Evolutionary conservation across 2,113 vertebrate genomes (phyloP).

Genomic region (Varanus salvator): DNA sequence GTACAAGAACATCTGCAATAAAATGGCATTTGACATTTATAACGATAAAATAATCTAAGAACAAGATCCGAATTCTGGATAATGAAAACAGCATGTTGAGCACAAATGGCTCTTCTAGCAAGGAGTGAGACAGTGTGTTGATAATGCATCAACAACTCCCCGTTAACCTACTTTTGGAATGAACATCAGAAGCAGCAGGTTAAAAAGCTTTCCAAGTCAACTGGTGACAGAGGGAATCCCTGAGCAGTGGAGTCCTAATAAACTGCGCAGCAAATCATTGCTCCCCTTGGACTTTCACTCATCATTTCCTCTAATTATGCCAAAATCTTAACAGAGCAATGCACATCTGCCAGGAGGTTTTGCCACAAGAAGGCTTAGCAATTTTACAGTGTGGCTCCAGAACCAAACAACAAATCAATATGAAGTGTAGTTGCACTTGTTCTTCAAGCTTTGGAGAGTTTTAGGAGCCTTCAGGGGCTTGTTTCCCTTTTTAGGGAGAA

Average conservation of each 20-base stretch:
- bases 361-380: conserved; percentile 28
- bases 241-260: neutral
- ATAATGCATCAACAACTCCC: conserved; percentile 8
- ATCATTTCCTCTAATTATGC: conserved; percentile 29
- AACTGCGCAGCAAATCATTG: neutral
- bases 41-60: conserved; percentile 2
- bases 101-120: neutral
- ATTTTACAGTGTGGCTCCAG: conserved; percentile 36
- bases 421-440: conserved; percentile 25
- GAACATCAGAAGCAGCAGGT: conserved; percentile 20
- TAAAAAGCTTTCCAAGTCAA: neutral
- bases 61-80: neutral
- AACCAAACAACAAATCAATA: conserved; percentile 56
- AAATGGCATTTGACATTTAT: conserved; percentile 4
- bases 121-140: conserved; percentile 22
- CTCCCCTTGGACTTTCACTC: conserved; percentile 20
- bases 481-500: conserved; percentile 4
- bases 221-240: neutral
- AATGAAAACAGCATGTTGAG: neutral
- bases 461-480: conserved; percentile 17
- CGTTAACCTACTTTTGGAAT: neutral
- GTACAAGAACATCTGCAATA: neutral
- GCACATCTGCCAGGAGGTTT: conserved; percentile 38
- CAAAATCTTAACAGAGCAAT: conserved; percentile 24
- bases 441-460: neutral